These are phyloP conservation scores for Antheraea assamensis DNA, from an alignment of 2,888 invertebrate species.

Conservation along the genomic window DNA sequence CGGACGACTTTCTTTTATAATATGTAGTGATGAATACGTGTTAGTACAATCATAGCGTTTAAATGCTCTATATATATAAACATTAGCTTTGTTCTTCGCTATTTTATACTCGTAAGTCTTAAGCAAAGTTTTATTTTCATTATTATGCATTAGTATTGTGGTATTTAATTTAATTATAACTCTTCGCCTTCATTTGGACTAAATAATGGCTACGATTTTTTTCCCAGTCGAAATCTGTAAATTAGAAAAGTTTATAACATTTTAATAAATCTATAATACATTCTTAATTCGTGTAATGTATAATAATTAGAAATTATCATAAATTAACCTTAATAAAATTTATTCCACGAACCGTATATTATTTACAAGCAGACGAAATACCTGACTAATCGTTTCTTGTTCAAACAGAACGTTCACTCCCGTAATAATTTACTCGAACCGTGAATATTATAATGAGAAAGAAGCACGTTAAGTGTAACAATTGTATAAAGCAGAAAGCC, in stretches of 20 bases:
- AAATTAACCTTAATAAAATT: constrained; percentile 1
- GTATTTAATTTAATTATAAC: too few species aligned
- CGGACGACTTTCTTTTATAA: too few species aligned
- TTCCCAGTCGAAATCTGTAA: too few species aligned
- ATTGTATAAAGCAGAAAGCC: constrained; percentile 21
- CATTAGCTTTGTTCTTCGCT: too few species aligned
- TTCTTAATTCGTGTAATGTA: background rate
- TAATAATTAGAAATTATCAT: background rate
- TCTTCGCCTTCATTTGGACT: too few species aligned
- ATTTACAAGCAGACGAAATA: background rate
- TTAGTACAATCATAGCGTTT: background rate
- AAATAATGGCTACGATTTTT: too few species aligned
- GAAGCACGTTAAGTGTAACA: constrained; percentile 34
- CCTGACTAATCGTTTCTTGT: constrained; percentile 5
- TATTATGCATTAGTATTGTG: too few species aligned
- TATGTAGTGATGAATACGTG: too few species aligned
- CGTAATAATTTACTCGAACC: constrained; percentile 8
- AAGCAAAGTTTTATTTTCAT: too few species aligned
- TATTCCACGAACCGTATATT: background rate
- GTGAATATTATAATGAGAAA: constrained; percentile 38
- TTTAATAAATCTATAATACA: background rate
- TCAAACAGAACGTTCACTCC: background rate
- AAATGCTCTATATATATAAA: background rate
- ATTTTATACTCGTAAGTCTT: too few species aligned
- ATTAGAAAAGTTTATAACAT: too few species aligned